Evolutionary conservation across 2,797 vertebrate species (phyloP).

Genomic region (Echiichthys vipera): DNA sequence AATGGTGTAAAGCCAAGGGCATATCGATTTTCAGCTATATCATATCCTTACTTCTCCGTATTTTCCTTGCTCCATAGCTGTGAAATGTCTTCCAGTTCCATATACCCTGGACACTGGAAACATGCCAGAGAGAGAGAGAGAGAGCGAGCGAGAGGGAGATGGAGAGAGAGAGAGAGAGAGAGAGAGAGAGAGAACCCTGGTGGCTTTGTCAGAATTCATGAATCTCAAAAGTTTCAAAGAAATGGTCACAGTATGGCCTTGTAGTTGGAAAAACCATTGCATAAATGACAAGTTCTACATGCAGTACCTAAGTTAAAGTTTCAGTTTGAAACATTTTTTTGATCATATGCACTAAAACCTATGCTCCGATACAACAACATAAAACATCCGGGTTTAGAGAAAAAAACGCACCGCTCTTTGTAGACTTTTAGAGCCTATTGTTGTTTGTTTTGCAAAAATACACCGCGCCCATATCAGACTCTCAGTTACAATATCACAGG

Average conservation of each 20-base stretch:
- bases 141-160: background rate
- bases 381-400: no score
- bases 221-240: constrained; percentile 51
- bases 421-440: no score
- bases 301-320: background rate
- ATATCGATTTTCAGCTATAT: constrained; percentile 67
- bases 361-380: no score
- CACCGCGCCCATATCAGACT: no score
- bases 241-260: constrained; percentile 15
- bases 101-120: constrained; percentile 61
- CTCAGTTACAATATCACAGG: no score
- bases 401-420: no score
- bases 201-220: constrained; percentile 71
- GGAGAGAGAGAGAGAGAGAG: background rate
- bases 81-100: constrained; percentile 62
- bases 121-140: constrained; percentile 45
- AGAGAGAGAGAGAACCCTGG: constrained; percentile 19
- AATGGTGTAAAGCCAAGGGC: constrained; percentile 65
- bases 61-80: constrained; percentile 51
- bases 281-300: constrained; percentile 7
- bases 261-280: constrained; percentile 4
- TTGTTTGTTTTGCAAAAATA: no score
- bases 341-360: no score
- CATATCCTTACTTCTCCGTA: constrained; percentile 42
- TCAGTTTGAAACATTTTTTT: no score